Conservation (phyloP, 2,797 vertebrate species). For the Amblyopsis hoosieri region DNA sequence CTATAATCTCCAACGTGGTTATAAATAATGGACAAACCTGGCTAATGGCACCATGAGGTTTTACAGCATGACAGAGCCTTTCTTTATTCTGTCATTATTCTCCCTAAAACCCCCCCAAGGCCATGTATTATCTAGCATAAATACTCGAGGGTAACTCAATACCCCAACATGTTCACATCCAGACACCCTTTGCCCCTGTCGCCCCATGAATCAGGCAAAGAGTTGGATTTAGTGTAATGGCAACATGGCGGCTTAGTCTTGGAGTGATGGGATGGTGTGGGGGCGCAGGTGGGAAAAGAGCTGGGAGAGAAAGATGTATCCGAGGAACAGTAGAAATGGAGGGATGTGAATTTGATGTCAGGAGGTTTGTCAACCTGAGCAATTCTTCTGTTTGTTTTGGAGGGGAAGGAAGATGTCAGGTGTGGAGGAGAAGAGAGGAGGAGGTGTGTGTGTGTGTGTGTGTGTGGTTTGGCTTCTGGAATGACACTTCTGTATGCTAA, state of each 20-base stretch:
- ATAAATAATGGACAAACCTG: conserved; percentile 77
- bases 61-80: conserved; percentile 59
- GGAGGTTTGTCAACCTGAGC: conserved; percentile 43
- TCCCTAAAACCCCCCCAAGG: conserved; percentile 57
- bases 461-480: conserved; percentile 15
- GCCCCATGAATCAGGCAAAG: conserved; percentile 39
- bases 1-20: conserved; percentile 67
- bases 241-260: conserved; percentile 50
- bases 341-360: conserved; percentile 3
- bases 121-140: conserved; percentile 66
- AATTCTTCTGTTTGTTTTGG: conserved; percentile 30
- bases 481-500: conserved; percentile 37
- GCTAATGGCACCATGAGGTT: conserved; percentile 71
- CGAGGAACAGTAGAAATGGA: neutral
- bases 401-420: conserved; percentile 11
- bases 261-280: conserved; percentile 16
- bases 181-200: conserved; percentile 46
- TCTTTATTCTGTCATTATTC: conserved; percentile 72
- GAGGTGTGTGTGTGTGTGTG: conserved; percentile 2
- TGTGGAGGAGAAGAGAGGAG: conserved; percentile 8
- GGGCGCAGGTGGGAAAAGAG: conserved; percentile 7
- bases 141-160: conserved; percentile 69
- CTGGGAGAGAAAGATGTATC: neutral
- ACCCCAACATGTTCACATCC: conserved; percentile 57
- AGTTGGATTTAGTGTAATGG: conserved; percentile 63